A percentile compares a stretch with the other conserved stretches of the same genome.
phyloP scores from a whole-genome alignment of 1,140 invertebrate species.

The Globodera ellingtonae region DNA sequence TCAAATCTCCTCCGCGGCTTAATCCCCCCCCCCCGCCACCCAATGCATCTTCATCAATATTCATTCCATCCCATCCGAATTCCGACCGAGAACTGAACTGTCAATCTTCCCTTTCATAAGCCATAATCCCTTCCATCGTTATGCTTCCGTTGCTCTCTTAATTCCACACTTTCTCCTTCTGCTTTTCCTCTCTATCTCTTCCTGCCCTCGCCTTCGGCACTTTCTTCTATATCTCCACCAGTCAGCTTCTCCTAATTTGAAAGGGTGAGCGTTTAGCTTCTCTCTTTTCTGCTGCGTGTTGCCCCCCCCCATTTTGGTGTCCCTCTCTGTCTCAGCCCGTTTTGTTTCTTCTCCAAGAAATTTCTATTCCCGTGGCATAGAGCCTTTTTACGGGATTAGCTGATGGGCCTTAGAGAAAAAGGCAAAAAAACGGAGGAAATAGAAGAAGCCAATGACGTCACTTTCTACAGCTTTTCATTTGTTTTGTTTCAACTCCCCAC shows the following conservation, averaged over 20 bases:
- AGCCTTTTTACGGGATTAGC: neutral
- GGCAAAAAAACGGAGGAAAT: neutral
- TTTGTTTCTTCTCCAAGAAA: neutral
- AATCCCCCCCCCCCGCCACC: neutral
- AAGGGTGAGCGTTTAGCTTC: too few relatives aligned
- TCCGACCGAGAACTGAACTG: neutral
- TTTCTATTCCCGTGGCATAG: too few relatives aligned
- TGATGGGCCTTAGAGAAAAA: neutral
- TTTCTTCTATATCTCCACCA: neutral
- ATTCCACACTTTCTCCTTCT: neutral
- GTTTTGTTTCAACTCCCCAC: neutral
- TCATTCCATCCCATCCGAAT: neutral
- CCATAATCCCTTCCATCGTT: neutral
- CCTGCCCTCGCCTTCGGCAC: neutral
- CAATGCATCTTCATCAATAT: neutral
- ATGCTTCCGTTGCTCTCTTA: neutral
- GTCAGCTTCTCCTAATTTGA: too few relatives aligned
- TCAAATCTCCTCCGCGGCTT: neutral
- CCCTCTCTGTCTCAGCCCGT: neutral
- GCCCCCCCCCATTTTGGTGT: neutral
- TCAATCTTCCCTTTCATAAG: neutral
- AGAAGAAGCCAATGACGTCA: neutral
- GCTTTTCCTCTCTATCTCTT: slow-evolving; percentile 2
- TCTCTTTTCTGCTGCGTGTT: too few relatives aligned
- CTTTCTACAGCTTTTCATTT: neutral